phyloP scores from a whole-genome alignment of 2,797 vertebrate genomes.

The Argya squamiceps region DNA sequence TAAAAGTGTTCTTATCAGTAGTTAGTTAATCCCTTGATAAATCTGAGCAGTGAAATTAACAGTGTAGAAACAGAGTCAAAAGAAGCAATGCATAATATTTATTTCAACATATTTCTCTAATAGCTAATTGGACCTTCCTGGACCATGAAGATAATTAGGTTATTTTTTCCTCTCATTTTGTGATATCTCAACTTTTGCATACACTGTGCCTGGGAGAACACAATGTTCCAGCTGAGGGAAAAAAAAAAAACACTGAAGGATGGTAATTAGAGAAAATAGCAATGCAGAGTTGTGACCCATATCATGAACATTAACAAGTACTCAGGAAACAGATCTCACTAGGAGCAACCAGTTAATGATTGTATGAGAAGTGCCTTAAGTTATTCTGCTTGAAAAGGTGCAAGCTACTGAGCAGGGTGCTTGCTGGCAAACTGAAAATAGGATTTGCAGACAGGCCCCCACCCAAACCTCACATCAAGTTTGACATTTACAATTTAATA shows the following conservation, averaged over 20 bases:
- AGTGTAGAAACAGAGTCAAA: constrained; percentile 37
- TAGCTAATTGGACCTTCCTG: constrained; percentile 52
- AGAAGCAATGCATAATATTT: constrained; percentile 41
- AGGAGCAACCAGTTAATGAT: constrained; percentile 24
- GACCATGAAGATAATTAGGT: constrained; percentile 47
- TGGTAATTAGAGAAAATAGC: background rate
- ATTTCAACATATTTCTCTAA: constrained; percentile 38
- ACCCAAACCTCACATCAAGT: background rate
- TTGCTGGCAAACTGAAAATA: background rate
- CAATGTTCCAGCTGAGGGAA: background rate
- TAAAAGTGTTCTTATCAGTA: constrained; percentile 30
- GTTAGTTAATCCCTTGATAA: constrained; percentile 39
- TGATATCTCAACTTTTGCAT: background rate
- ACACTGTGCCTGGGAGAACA: constrained; percentile 10
- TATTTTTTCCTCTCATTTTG: constrained; percentile 30
- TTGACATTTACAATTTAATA: background rate
- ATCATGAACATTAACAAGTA: constrained; percentile 17
- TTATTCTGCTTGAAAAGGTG: background rate
- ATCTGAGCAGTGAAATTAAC: constrained; percentile 17
- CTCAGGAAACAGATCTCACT: background rate
- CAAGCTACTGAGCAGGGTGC: background rate
- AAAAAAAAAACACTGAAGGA: constrained; percentile 18
- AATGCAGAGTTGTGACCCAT: background rate
- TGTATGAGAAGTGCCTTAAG: background rate
- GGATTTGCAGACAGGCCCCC: background rate